Evolutionary conservation across 2,113 vertebrate genomes (phyloP).

Genomic region (Seriola aureovittata): DNA sequence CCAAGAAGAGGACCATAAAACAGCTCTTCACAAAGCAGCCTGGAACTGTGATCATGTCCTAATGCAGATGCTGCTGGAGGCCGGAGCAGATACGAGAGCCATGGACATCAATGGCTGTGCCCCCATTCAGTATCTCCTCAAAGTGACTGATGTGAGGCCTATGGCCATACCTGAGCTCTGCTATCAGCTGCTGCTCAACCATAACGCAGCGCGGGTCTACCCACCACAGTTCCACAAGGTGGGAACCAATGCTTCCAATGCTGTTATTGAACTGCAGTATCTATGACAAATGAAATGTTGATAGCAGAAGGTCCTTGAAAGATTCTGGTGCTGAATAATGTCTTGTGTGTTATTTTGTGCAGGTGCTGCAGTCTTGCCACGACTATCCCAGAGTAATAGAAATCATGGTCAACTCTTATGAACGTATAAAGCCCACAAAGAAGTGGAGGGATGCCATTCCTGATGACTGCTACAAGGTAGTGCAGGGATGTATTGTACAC

Average conservation of each 20-base stretch:
- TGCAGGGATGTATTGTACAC: background rate
- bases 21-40: constrained; percentile 94
- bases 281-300: too few relatives aligned
- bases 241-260: background rate
- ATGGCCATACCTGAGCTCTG: constrained; percentile 89
- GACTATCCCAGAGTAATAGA: constrained; percentile 90
- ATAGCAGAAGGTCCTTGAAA: background rate
- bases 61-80: constrained; percentile 93
- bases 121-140: constrained; percentile 93
- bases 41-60: constrained; percentile 96
- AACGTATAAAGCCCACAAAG: constrained; percentile 87
- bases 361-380: constrained; percentile 93
- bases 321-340: background rate
- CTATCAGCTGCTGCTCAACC: constrained; percentile 94
- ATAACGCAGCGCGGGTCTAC: constrained; percentile 91
- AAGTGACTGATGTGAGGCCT: constrained; percentile 89
- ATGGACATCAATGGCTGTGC: constrained; percentile 96
- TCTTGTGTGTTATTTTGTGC: constrained; percentile 41
- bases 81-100: constrained; percentile 87
- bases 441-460: constrained; percentile 93
- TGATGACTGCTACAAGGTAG: constrained; percentile 90
- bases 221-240: constrained; percentile 98
- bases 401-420: constrained; percentile 91
- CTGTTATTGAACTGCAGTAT: background rate
- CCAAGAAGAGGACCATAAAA: constrained; percentile 91